Conservation (phyloP, 1,140 invertebrate genomes). For the Monochamus saltuarius region DNA sequence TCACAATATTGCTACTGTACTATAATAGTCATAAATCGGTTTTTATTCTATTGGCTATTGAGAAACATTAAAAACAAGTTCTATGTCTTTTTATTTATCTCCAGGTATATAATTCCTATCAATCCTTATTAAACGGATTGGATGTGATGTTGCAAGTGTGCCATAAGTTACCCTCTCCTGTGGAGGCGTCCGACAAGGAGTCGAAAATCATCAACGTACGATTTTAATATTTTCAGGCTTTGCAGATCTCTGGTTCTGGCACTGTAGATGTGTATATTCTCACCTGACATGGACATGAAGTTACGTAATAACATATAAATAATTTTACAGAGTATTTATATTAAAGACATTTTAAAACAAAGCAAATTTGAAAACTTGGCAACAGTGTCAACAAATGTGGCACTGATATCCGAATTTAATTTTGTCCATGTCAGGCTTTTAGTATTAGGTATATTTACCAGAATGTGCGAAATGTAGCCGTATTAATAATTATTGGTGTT, state of each 20-base stretch:
- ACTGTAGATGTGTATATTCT: neutral
- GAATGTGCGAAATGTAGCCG: too few species aligned
- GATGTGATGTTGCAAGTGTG: conserved; percentile 70
- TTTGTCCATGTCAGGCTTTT: too few species aligned
- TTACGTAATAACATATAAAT: neutral
- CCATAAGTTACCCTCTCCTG: conserved; percentile 57
- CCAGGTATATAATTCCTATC: conserved; percentile 71
- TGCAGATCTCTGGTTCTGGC: neutral
- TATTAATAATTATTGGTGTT: conserved; percentile 43
- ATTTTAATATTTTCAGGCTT: conserved; percentile 21
- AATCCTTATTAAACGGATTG: conserved; percentile 67
- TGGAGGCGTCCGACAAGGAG: conserved; percentile 46
- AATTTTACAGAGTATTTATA: too few species aligned
- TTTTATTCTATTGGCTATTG: too few species aligned
- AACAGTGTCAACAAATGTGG: too few species aligned
- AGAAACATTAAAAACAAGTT: too few species aligned
- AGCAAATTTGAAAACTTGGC: too few species aligned
- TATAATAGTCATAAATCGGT: too few species aligned
- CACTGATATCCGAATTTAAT: too few species aligned
- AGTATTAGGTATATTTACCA: too few species aligned
- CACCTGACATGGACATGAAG: neutral
- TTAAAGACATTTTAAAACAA: too few species aligned
- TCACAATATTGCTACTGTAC: too few species aligned
- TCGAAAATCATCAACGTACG: conserved; percentile 48
- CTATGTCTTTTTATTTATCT: neutral